Base-by-base conservation (phyloP, 2,113 vertebrate species). In the Lasiurus borealis region DNA sequence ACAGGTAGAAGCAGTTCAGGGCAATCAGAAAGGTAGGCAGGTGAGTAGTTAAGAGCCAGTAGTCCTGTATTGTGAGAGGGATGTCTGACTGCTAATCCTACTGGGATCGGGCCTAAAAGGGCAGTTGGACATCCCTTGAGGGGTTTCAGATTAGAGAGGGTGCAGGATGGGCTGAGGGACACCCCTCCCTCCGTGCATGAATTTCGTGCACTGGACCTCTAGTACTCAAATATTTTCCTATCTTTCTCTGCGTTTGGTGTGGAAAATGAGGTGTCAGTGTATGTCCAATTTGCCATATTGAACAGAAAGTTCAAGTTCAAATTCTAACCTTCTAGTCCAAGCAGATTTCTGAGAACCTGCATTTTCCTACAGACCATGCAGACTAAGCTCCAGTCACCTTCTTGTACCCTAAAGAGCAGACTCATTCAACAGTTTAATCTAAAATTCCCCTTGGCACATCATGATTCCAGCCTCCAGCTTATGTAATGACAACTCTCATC, bases 261-360 rank as follows among this genome's bases (percentile, higher is more conserved):
- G 21, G 44, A 31, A 83, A 85, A 71, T 8, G 21, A 87, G 25
- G 12, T 64, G 10, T 77, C 50, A 69, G n/a, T 36, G 76, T 59
- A 31, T 40, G 46, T 31, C 48, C 36, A 68, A 7, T 73, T 75
- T 93, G 34, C 68, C 50, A 11, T 52, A 52, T 76, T 54, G 2
- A 90, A 82, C 31, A 92, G 77, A 82, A 62, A 76, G 25, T 83
- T 91, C 87, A 91, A 91, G 57, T 85, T 85, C 72, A 78, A 9
- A 69, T 77, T 46, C 59, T 72, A 34, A 21, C n/a, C 23, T 89
- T 73, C 13, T 6, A 16, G 40, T 75, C 15, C 44, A 36, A 40
- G 46, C 25, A 69, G 21, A 14, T 91, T 18, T 14, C 34, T 52
- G 1, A 72, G 36, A 96, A 73, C 11, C 25, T 78, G 18, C 40